A percentile compares a stretch with the other conserved stretches of the same genome.
Evolutionary conservation across 2,113 vertebrate species (phyloP).

Genomic region (Heterotilapia buettikoferi): DNA sequence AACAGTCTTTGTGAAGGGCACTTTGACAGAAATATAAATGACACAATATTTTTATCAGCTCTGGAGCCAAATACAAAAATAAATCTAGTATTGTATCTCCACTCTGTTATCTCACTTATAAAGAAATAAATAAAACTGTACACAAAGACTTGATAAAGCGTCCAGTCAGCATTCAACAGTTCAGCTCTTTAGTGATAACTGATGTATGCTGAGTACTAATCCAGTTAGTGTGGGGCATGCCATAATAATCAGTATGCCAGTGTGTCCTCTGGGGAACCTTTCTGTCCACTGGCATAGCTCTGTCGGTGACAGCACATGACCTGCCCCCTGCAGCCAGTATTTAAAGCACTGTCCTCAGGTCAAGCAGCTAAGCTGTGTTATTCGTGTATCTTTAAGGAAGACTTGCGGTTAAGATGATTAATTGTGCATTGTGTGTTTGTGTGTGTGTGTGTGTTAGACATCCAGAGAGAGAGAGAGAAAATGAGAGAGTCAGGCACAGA

Average conservation of each 20-base stretch:
- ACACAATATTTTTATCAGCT: constrained; percentile 1
- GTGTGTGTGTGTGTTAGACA: neutral
- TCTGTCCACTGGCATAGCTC: neutral
- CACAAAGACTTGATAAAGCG: neutral
- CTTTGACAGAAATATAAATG: neutral
- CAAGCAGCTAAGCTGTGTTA: constrained; percentile 13
- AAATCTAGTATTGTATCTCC: neutral
- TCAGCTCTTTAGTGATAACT: neutral
- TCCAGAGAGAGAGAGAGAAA: neutral
- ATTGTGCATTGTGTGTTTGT: neutral
- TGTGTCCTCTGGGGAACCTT: constrained; percentile 18
- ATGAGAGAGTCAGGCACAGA: neutral
- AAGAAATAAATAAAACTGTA: neutral
- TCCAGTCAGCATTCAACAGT: neutral
- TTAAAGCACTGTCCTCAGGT: constrained; percentile 25
- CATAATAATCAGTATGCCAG: constrained; percentile 37
- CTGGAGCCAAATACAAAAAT: neutral
- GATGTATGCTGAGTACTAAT: constrained; percentile 9
- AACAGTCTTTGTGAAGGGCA: constrained; percentile 12
- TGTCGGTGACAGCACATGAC: constrained; percentile 34
- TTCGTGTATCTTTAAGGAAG: constrained; percentile 15
- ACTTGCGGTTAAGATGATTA: constrained; percentile 13
- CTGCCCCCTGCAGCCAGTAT: constrained; percentile 6
- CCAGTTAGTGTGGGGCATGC: constrained; percentile 27
- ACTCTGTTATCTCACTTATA: neutral